Conservation (phyloP, 2,797 vertebrate genomes). For the Natrix natrix region DNA sequence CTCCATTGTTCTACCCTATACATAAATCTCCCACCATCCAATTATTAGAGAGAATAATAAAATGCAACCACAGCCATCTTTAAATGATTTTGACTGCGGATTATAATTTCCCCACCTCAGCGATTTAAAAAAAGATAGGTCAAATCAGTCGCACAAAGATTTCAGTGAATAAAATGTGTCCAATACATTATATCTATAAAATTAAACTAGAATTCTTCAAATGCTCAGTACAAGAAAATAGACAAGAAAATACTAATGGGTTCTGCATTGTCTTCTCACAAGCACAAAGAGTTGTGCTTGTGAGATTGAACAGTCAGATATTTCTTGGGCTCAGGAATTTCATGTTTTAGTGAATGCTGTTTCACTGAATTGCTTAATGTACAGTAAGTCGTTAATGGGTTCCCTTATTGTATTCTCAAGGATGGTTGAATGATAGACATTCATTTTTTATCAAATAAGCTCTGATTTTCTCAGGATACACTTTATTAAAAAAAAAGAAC, state of each 20-base stretch:
- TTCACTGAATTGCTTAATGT: neutral
- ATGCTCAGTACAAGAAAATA: no score
- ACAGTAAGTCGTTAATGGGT: neutral
- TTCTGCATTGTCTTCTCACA: neutral
- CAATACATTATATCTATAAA: neutral
- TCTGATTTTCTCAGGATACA: neutral
- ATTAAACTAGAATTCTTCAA: neutral
- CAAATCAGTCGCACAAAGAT: neutral
- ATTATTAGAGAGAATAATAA: neutral
- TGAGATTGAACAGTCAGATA: neutral
- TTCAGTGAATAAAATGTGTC: neutral
- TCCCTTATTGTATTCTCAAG: neutral
- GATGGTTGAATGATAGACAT: neutral
- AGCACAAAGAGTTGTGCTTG: neutral
- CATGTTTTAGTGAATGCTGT: neutral
- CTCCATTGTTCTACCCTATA: neutral
- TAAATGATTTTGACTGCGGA: neutral
- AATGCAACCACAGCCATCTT: neutral
- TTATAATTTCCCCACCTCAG: neutral
- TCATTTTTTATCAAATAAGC: neutral
- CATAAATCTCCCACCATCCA: neutral
- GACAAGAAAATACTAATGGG: neutral
- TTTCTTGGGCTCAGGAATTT: neutral
- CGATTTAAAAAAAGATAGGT: neutral
- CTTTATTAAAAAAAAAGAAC: neutral